phyloP scores from a whole-genome alignment of 2,797 vertebrate genomes.

The Lophura swinhoii region DNA sequence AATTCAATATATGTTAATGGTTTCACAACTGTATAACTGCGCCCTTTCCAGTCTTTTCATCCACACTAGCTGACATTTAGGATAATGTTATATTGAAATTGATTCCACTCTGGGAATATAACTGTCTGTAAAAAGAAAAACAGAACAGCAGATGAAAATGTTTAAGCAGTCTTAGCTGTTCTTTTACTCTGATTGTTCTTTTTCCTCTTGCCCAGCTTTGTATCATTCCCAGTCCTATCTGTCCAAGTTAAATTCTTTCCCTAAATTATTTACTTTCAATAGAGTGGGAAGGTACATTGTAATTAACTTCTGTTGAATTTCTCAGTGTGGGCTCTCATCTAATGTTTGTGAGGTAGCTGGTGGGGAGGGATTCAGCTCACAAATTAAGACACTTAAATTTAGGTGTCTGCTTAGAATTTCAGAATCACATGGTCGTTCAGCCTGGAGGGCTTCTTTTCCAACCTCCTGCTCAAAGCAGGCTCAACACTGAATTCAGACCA shows the following conservation, averaged over 20 bases:
- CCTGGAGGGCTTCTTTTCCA: neutral
- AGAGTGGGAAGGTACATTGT: neutral
- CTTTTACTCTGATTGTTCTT: neutral
- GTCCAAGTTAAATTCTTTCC: neutral
- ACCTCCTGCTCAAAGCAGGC: neutral
- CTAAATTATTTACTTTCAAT: slow-evolving; percentile 18
- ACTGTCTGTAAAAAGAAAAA: neutral
- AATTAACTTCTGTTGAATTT: neutral
- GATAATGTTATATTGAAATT: neutral
- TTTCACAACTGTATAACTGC: neutral
- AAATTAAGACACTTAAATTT: neutral
- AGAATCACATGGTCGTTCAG: neutral
- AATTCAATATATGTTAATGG: neutral
- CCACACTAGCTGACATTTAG: neutral
- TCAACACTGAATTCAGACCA: neutral
- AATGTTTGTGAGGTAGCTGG: neutral
- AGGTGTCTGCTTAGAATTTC: neutral
- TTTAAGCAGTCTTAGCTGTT: slow-evolving; percentile 17
- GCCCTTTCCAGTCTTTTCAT: neutral
- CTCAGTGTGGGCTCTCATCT: neutral
- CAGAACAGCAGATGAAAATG: slow-evolving; percentile 11
- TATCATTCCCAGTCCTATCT: neutral
- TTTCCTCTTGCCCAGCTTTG: neutral
- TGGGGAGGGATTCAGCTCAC: neutral
- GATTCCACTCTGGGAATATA: neutral